These are phyloP conservation scores for Drosophila busckii DNA, from an alignment of 1,140 invertebrate genomes.

Conservation along the genomic window DNA sequence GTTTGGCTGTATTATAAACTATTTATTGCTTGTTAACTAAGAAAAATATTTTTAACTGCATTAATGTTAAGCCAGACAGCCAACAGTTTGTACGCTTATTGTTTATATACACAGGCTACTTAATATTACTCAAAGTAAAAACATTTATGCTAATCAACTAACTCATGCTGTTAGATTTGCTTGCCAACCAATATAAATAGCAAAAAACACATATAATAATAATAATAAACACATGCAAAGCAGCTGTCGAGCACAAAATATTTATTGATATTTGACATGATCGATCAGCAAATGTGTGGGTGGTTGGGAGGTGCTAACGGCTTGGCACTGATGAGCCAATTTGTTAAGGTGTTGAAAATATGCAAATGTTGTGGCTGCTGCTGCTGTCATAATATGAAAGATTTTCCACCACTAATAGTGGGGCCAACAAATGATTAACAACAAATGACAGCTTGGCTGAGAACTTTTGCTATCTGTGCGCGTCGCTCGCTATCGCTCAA, in stretches of 20 bases:
- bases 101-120: too few relatives aligned
- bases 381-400: conserved; percentile 43
- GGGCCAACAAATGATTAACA: conserved; percentile 9
- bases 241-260: conserved; percentile 30
- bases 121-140: conserved; percentile 12
- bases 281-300: conserved; percentile 38
- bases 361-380: conserved; percentile 47
- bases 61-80: too few relatives aligned
- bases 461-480: conserved; percentile 2
- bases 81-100: too few relatives aligned
- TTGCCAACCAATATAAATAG: background rate
- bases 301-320: conserved; percentile 26
- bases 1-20: too few relatives aligned
- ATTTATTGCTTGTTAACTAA: too few relatives aligned
- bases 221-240: conserved; percentile 40
- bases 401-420: conserved; percentile 24
- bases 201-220: conserved; percentile 1
- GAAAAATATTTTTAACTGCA: too few relatives aligned
- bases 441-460: background rate
- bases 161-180: conserved; percentile 19
- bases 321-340: conserved; percentile 44
- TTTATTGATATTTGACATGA: conserved; percentile 69
- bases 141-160: conserved; percentile 38
- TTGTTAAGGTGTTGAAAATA: conserved; percentile 69
- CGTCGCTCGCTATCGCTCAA: background rate